A percentile compares a stretch with the other conserved stretches of the same genome.
Conservation (phyloP, 2,797 vertebrate genomes). For the Mus caroli region DNA sequence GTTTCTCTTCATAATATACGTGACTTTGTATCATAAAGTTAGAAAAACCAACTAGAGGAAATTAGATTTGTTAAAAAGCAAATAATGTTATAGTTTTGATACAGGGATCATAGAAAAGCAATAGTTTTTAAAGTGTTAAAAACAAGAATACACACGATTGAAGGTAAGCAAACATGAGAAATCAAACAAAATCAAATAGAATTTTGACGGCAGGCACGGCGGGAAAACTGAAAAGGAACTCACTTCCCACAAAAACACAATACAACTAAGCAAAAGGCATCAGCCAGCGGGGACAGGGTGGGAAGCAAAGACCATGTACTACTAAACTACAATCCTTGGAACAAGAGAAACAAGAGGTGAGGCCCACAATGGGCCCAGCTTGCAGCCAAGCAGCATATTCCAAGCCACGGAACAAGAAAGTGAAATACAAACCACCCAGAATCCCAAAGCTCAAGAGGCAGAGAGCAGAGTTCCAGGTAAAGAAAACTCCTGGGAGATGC, state of each 20-base stretch:
- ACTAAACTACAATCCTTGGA: not conserved
- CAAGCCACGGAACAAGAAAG: not conserved
- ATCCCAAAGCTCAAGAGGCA: not conserved
- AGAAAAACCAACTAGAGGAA: not conserved
- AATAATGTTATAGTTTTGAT: slow-evolving; percentile 1
- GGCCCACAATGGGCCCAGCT: not conserved
- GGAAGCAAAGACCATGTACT: not conserved
- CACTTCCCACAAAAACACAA: slow-evolving; percentile 5
- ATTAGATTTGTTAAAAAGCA: slow-evolving; percentile 37
- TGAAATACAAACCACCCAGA: not conserved
- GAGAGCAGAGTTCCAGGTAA: not conserved
- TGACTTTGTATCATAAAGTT: slow-evolving; percentile 26
- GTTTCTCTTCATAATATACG: not conserved
- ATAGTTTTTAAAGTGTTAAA: not conserved
- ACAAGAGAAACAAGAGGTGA: not conserved
- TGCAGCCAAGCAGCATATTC: not conserved
- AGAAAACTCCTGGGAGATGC: not conserved
- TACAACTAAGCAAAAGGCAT: not conserved
- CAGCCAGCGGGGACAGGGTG: not conserved
- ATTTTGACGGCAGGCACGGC: not conserved
- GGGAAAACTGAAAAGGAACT: not conserved
- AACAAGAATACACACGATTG: not conserved
- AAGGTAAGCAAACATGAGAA: not conserved
- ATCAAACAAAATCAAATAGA: slow-evolving; percentile 14
- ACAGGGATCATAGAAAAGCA: not conserved